Evolutionary conservation across 1,140 invertebrate genomes (phyloP).

Genomic region (Drosophila bocki): DNA sequence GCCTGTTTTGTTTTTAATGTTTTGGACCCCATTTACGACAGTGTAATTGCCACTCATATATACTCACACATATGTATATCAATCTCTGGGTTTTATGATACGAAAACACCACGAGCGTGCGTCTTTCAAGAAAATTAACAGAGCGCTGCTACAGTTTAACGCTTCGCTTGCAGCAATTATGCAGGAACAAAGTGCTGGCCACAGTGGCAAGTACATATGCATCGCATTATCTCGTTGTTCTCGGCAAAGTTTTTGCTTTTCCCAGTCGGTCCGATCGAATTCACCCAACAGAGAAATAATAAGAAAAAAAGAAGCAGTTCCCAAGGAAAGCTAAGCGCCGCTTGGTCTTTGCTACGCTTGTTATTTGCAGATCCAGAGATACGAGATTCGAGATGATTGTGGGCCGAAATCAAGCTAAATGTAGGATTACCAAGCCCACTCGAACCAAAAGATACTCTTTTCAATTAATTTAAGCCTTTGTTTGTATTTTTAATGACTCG

Average conservation of each 20-base stretch:
- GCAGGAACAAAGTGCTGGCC: constrained; percentile 49
- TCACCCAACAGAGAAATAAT: constrained; percentile 7
- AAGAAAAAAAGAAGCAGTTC: constrained; percentile 30
- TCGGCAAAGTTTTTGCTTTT: not conserved
- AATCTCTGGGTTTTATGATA: constrained; percentile 24
- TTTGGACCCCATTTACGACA: constrained; percentile 60
- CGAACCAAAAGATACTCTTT: not conserved
- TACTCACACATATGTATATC: not conserved
- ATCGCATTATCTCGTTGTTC: constrained; percentile 12
- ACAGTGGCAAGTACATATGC: constrained; percentile 32
- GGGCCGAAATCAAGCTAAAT: not conserved
- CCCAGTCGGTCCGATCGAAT: not conserved
- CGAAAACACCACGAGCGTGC: constrained; percentile 5
- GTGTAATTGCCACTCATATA: constrained; percentile 56
- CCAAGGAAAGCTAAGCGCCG: constrained; percentile 63
- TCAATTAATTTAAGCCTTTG: constrained; percentile 13
- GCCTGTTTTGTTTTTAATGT: constrained; percentile 61
- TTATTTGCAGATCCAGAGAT: constrained; percentile 2
- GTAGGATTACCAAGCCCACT: constrained; percentile 1
- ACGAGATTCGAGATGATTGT: not conserved
- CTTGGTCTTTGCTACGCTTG: constrained; percentile 49
- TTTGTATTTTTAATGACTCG: constrained; percentile 5
- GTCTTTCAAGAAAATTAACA: constrained; percentile 59
- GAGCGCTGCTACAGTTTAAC: constrained; percentile 67
- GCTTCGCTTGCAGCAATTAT: constrained; percentile 68